Percentiles rank a stretch among this genome's conserved stretches.
phyloP scores from a whole-genome alignment of 2,888 invertebrate genomes.

The Ditula angustiorana region DNA sequence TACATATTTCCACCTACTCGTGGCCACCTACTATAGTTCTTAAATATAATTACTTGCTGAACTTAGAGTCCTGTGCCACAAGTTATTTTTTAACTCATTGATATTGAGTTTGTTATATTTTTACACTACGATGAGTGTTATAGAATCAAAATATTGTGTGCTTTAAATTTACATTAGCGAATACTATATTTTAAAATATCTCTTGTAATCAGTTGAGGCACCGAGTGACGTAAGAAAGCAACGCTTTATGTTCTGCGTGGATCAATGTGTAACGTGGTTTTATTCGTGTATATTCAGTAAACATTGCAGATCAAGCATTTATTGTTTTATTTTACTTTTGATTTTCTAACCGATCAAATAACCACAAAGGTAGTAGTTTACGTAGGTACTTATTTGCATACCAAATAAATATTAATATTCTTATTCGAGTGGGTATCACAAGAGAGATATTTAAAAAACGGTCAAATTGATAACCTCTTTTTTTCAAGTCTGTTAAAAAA shows the following conservation, averaged over 20 bases:
- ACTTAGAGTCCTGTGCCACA: not conserved
- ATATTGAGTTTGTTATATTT: not conserved
- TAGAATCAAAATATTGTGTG: constrained; percentile 20
- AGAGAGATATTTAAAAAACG: constrained; percentile 14
- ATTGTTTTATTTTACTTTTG: constrained; percentile 53
- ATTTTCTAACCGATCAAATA: not conserved
- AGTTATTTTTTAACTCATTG: not conserved
- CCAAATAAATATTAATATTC: too few species aligned
- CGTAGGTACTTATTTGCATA: too few species aligned
- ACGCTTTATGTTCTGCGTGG: constrained; percentile 58
- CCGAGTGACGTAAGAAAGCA: constrained; percentile 33
- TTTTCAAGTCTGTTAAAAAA: too few species aligned
- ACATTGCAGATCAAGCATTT: constrained; percentile 57
- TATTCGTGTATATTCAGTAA: constrained; percentile 79
- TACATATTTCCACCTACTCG: not conserved
- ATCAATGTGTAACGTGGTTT: constrained; percentile 79
- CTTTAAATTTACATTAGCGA: constrained; percentile 8
- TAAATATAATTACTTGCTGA: too few species aligned
- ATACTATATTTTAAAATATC: constrained; percentile 12
- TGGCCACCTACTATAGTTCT: too few species aligned
- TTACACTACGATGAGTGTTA: constrained; percentile 47
- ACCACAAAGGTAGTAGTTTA: not conserved
- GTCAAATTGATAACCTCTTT: too few species aligned
- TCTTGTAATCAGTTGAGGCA: constrained; percentile 21
- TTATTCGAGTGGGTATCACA: too few species aligned